These are phyloP conservation scores for Saccostrea echinata DNA, from an alignment of 1,140 invertebrate species.

Conservation along the genomic window DNA sequence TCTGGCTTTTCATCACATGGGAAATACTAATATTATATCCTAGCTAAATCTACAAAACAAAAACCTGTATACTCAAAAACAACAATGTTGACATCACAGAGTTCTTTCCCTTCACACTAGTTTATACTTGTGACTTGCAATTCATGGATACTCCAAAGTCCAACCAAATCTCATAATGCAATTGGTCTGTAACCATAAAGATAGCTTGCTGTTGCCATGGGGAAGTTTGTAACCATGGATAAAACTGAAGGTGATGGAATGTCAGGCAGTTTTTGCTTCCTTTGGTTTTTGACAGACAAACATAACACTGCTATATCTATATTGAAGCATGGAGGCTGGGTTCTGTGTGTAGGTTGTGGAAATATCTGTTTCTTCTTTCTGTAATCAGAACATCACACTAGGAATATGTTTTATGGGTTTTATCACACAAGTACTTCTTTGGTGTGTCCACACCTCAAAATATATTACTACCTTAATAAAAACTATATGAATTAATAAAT, in stretches of 20 bases:
- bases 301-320: conserved; percentile 93
- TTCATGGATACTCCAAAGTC: no score
- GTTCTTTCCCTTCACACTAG: not conserved
- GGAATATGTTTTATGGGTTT: no score
- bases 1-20: no score
- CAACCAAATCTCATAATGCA: no score
- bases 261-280: not conserved
- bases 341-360: conserved; percentile 95
- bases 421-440: no score
- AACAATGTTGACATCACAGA: not conserved
- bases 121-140: not conserved
- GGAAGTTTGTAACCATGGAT: not conserved
- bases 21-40: no score
- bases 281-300: conserved; percentile 91
- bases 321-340: conserved; percentile 94
- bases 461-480: no score
- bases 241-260: not conserved
- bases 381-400: conserved; percentile 74
- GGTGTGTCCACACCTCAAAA: no score
- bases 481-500: no score
- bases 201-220: not conserved
- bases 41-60: no score
- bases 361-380: conserved; percentile 89
- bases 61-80: no score
- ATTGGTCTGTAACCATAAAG: not conserved